Evolutionary conservation across 1,140 invertebrate genomes (phyloP).

Genomic region (Hylaeus volcanicus): DNA sequence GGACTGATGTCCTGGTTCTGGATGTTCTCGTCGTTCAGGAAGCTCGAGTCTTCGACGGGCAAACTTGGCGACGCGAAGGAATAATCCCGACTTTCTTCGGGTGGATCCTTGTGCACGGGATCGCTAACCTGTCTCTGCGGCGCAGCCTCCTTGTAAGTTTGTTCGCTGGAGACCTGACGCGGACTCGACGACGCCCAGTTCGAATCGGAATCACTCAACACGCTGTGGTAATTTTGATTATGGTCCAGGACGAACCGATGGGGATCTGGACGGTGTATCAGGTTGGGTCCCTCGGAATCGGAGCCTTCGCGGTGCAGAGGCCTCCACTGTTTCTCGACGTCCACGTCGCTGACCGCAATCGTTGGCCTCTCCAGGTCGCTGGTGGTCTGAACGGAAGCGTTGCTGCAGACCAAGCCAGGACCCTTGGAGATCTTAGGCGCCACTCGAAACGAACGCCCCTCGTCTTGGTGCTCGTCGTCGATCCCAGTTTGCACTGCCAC

Average conservation of each 20-base stretch:
- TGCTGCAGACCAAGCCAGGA: constrained; percentile 47
- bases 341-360: neutral
- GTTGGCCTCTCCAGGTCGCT: constrained; percentile 5
- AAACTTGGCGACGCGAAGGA: constrained; percentile 15
- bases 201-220: neutral
- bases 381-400: constrained; percentile 67
- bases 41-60: neutral
- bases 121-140: neutral
- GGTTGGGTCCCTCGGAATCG: neutral
- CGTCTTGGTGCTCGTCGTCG: constrained; percentile 32
- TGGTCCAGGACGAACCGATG: constrained; percentile 43
- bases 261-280: constrained; percentile 1
- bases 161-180: neutral
- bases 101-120: neutral
- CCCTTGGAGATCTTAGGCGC: constrained; percentile 20
- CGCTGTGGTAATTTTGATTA: constrained; percentile 45
- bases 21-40: constrained; percentile 69
- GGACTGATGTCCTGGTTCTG: constrained; percentile 77
- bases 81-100: neutral
- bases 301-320: neutral
- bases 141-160: neutral
- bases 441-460: constrained; percentile 43
- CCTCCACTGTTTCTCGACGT: constrained; percentile 19
- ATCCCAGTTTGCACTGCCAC: constrained; percentile 55
- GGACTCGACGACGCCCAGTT: neutral